A percentile compares a stretch with the other conserved stretches of the same genome.
Evolutionary conservation across 2,888 invertebrate species (phyloP).

Genomic region (Leptinotarsa juncta): DNA sequence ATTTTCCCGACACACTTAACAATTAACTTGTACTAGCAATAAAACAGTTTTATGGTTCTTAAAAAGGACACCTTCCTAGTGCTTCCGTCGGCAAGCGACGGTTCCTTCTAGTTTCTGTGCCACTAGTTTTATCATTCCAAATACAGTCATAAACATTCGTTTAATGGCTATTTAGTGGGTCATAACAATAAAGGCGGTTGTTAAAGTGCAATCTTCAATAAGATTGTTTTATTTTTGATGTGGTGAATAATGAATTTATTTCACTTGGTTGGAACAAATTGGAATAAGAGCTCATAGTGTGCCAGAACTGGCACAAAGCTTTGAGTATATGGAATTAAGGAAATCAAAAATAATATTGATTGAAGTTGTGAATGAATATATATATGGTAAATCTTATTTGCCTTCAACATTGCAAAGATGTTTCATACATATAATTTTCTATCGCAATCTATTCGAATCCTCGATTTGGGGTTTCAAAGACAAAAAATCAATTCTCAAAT

Average conservation of each 20-base stretch:
- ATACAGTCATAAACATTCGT: constrained; percentile 61
- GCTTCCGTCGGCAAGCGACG: constrained; percentile 22
- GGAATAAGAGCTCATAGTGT: neutral
- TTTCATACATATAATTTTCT: no score
- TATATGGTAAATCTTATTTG: no score
- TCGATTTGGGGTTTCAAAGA: no score
- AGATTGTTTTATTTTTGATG: constrained; percentile 26
- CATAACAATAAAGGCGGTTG: constrained; percentile 63
- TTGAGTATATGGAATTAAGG: no score
- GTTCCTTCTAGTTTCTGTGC: constrained; percentile 19
- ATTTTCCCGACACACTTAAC: neutral
- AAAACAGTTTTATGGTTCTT: constrained; percentile 48
- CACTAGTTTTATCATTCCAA: constrained; percentile 48
- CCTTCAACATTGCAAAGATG: no score
- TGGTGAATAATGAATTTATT: neutral
- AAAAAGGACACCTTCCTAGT: constrained; percentile 28
- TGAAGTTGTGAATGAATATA: no score
- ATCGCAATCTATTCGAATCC: no score
- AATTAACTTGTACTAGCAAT: constrained; percentile 44
- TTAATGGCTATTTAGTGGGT: constrained; percentile 63
- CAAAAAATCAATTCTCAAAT: no score
- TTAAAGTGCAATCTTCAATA: constrained; percentile 56
- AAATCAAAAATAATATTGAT: no score
- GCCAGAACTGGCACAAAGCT: no score
- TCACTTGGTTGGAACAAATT: neutral